Percentiles rank a stretch among this genome's conserved stretches.
phyloP scores from a whole-genome alignment of 2,888 invertebrate genomes.

The Macaria liturata region DNA sequence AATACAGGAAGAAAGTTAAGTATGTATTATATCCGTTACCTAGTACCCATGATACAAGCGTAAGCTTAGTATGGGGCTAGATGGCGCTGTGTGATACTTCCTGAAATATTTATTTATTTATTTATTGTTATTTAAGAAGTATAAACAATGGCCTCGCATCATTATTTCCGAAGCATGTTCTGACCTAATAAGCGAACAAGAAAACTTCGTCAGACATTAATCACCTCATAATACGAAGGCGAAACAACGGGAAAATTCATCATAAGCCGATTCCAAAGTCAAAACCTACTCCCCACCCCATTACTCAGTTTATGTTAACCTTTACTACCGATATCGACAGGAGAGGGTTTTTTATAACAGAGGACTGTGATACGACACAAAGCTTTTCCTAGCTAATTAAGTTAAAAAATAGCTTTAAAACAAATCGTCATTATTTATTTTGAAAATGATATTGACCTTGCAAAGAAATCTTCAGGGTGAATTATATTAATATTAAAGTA shows the following conservation, averaged over 20 bases:
- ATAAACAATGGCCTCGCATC: slow-evolving; percentile 1
- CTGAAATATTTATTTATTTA: too few relatives aligned
- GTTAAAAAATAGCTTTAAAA: too few relatives aligned
- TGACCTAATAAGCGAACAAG: slow-evolving; percentile 25
- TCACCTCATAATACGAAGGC: slow-evolving; percentile 21
- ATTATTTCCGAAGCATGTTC: slow-evolving; percentile 16
- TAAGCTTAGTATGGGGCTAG: too few relatives aligned
- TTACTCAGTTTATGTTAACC: slow-evolving; percentile 32
- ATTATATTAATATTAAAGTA: too few relatives aligned
- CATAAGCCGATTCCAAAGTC: slow-evolving; percentile 25
- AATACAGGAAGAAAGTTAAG: slow-evolving; percentile 1
- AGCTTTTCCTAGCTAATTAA: too few relatives aligned
- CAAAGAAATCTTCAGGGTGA: too few relatives aligned
- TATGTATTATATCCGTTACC: too few relatives aligned
- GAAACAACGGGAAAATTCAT: slow-evolving; percentile 27
- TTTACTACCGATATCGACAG: slow-evolving; percentile 53
- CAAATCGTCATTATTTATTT: too few relatives aligned
- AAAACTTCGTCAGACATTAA: slow-evolving; percentile 23
- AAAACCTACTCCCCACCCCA: slow-evolving; percentile 20
- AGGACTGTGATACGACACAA: not conserved
- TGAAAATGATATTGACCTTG: too few relatives aligned
- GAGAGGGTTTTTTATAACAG: slow-evolving; percentile 27
- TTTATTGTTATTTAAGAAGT: too few relatives aligned
- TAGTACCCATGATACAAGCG: too few relatives aligned
- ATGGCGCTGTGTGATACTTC: too few relatives aligned